Evolutionary conservation across 2,888 invertebrate species (phyloP).

Genomic region (Prosapia bicincta): DNA sequence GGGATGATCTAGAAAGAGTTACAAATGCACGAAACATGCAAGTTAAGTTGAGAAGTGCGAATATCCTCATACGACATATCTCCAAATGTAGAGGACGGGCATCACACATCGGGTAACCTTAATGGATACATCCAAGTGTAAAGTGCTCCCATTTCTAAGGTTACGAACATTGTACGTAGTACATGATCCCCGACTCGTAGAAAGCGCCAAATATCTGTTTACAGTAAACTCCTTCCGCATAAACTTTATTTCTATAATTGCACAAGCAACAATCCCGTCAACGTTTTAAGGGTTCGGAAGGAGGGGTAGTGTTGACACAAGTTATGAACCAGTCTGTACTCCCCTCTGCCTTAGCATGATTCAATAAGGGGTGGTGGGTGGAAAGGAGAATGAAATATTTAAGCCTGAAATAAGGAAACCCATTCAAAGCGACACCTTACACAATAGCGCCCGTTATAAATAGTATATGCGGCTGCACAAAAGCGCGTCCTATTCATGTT

Average conservation of each 20-base stretch:
- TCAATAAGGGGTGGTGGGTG: constrained; percentile 7
- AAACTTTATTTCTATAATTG: background rate
- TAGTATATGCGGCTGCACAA: constrained; percentile 31
- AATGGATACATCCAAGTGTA: too few species aligned
- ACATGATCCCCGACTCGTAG: too few species aligned
- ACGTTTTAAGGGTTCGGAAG: background rate
- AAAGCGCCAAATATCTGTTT: too few species aligned
- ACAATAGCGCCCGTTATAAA: constrained; percentile 32
- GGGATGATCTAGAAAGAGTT: too few species aligned
- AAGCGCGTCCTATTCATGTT: constrained; percentile 29
- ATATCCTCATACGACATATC: too few species aligned
- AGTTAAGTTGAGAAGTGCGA: too few species aligned
- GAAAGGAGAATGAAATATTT: constrained; percentile 31
- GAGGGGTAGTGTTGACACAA: background rate
- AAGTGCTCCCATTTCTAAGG: too few species aligned
- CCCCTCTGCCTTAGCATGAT: background rate
- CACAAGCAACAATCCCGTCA: background rate
- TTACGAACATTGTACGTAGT: too few species aligned
- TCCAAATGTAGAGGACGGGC: too few species aligned
- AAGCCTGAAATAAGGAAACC: constrained; percentile 33
- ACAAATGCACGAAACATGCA: too few species aligned
- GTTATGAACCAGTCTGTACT: background rate
- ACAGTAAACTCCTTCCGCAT: background rate
- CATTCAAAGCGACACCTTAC: constrained; percentile 32
- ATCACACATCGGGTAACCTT: too few species aligned